Conservation (phyloP, 2,797 vertebrate species). For the Diceros bicornis region DNA sequence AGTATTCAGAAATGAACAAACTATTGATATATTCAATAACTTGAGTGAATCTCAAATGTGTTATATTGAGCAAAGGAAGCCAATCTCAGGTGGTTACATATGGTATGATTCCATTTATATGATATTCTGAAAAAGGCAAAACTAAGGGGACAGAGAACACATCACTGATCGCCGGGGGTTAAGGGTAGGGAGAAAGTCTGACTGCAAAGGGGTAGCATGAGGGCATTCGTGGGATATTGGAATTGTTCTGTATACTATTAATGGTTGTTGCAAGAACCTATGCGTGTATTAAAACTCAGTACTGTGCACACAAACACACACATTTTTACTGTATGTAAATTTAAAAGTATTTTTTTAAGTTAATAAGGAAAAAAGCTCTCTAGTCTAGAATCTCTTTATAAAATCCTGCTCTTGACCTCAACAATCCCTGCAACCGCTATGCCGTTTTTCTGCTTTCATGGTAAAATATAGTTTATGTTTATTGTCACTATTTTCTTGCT, state of each 20-base stretch:
- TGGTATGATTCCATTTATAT: neutral
- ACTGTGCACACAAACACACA: neutral
- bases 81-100: neutral
- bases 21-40: neutral
- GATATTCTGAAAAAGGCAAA: neutral
- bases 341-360: neutral
- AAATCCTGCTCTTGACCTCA: neutral
- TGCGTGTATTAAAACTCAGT: neutral
- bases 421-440: neutral
- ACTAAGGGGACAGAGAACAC: neutral
- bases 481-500: neutral
- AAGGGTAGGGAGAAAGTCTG: neutral
- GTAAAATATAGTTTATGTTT: neutral
- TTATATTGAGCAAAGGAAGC: neutral
- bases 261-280: neutral
- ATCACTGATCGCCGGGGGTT: neutral
- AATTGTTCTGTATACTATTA: neutral
- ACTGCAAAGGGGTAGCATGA: neutral
- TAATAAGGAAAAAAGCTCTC: neutral
- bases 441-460: neutral
- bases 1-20: neutral
- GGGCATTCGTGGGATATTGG: neutral
- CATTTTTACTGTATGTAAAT: neutral
- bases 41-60: neutral
- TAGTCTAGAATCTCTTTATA: neutral